These are phyloP conservation scores for Leuciscus idus DNA, from an alignment of 2,113 vertebrate genomes.

Conservation along the genomic window DNA sequence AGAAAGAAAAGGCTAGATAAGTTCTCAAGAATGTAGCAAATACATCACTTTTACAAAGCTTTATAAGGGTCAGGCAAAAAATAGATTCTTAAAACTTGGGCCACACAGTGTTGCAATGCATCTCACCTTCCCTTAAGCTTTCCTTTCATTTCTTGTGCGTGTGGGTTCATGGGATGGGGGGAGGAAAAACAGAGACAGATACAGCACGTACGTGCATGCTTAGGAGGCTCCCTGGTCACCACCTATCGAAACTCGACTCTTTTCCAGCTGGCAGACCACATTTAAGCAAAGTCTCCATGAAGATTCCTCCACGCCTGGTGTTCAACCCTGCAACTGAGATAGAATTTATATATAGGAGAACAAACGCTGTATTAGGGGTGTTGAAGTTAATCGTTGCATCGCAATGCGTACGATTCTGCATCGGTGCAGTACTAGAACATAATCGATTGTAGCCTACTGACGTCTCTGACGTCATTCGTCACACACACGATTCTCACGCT, in stretches of 20 bases:
- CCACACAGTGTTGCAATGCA: not conserved
- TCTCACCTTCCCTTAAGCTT: not conserved
- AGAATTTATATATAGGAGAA: not conserved
- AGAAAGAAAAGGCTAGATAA: not conserved
- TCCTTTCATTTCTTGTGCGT: not conserved
- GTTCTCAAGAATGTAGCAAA: not conserved
- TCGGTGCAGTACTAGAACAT: too few species aligned
- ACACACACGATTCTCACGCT: too few species aligned
- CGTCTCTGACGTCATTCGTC: too few species aligned
- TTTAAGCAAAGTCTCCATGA: conserved; percentile 14
- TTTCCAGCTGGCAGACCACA: conserved; percentile 19
- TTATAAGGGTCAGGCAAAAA: not conserved
- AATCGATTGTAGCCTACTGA: too few species aligned
- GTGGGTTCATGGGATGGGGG: not conserved
- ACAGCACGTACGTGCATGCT: conserved; percentile 12
- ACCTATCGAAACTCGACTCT: conserved; percentile 28
- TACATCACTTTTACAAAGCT: not conserved
- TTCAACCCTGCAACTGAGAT: not conserved
- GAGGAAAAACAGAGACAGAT: not conserved
- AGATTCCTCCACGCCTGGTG: not conserved
- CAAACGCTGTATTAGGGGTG: not conserved
- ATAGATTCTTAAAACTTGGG: not conserved
- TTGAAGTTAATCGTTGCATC: too few species aligned
- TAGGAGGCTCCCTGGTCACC: not conserved
- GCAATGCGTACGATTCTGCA: too few species aligned